phyloP scores from a whole-genome alignment of 2,797 vertebrate genomes.

The Xenopus petersii region DNA sequence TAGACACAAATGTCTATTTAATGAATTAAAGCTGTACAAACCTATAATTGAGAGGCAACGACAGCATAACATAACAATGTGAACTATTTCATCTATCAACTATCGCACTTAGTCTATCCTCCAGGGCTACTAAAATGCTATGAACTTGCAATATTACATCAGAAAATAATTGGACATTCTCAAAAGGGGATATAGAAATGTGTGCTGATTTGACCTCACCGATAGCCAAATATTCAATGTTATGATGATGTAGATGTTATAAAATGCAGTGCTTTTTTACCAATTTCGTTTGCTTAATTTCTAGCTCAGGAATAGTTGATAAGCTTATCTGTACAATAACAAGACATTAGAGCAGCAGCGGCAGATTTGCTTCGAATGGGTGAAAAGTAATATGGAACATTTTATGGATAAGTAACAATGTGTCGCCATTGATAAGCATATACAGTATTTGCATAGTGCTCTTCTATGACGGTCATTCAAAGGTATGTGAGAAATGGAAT shows the following conservation, averaged over 20 bases:
- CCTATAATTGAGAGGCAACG: not conserved
- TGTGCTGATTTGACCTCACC: constrained; percentile 2
- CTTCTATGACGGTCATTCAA: constrained; percentile 1
- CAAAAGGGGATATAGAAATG: not conserved
- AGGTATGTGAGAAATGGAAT: constrained; percentile 19
- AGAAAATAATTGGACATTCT: not conserved
- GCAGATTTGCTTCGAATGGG: constrained; percentile 16
- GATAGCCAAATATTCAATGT: not conserved
- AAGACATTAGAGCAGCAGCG: constrained; percentile 11
- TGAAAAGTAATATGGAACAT: constrained; percentile 27
- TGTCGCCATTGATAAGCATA: not conserved
- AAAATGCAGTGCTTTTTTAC: not conserved
- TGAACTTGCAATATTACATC: constrained; percentile 1
- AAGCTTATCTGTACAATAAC: constrained; percentile 32
- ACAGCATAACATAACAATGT: not conserved
- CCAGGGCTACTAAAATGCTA: not conserved
- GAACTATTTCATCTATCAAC: not conserved
- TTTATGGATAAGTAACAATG: constrained; percentile 17
- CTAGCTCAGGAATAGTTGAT: constrained; percentile 14
- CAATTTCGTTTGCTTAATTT: not conserved
- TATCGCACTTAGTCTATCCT: not conserved
- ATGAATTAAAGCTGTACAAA: constrained; percentile 3
- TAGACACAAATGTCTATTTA: not conserved
- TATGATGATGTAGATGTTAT: not conserved
- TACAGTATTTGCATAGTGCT: not conserved